Percentiles rank a stretch among this genome's conserved stretches.
These are phyloP conservation scores for Troglohyphantes excavatus DNA, from an alignment of 2,888 invertebrate species.

Conservation along the genomic window DNA sequence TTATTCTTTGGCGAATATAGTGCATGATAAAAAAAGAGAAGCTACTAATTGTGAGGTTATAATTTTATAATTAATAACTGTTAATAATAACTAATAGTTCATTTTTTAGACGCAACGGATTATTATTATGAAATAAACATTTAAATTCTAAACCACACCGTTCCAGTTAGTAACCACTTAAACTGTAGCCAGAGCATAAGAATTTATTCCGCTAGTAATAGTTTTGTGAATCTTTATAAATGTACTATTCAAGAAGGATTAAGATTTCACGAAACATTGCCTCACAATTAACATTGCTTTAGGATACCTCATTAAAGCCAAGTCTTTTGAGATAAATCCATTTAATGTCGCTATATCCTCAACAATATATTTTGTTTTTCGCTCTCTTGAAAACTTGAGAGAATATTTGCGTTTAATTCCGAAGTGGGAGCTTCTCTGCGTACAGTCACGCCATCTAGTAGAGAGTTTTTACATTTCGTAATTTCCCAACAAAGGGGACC, in stretches of 20 bases:
- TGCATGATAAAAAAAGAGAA: too few relatives aligned
- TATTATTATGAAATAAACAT: too few relatives aligned
- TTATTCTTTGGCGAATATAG: too few relatives aligned
- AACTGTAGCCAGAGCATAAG: too few relatives aligned
- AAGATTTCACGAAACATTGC: slow-evolving; percentile 15
- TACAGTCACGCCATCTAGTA: slow-evolving; percentile 66
- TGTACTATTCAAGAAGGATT: not conserved
- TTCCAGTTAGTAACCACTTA: too few relatives aligned
- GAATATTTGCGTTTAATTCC: slow-evolving; percentile 17
- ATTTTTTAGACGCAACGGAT: too few relatives aligned
- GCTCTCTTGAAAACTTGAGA: slow-evolving; percentile 36
- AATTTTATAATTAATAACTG: too few relatives aligned
- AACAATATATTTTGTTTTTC: slow-evolving; percentile 35
- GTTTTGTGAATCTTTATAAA: not conserved
- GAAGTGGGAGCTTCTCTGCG: slow-evolving; percentile 13
- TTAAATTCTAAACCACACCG: too few relatives aligned
- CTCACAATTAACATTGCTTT: slow-evolving; percentile 33
- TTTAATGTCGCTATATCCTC: slow-evolving; percentile 53
- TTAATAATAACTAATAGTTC: too few relatives aligned
- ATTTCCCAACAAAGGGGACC: slow-evolving; percentile 5
- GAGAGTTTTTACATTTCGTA: slow-evolving; percentile 31
- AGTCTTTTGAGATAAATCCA: slow-evolving; percentile 32
- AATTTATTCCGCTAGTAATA: not conserved
- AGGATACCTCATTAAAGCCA: slow-evolving; percentile 33
- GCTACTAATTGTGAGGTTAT: too few relatives aligned